phyloP scores from a whole-genome alignment of 2,888 invertebrate genomes.

The Dromius quadrimaculatus region DNA sequence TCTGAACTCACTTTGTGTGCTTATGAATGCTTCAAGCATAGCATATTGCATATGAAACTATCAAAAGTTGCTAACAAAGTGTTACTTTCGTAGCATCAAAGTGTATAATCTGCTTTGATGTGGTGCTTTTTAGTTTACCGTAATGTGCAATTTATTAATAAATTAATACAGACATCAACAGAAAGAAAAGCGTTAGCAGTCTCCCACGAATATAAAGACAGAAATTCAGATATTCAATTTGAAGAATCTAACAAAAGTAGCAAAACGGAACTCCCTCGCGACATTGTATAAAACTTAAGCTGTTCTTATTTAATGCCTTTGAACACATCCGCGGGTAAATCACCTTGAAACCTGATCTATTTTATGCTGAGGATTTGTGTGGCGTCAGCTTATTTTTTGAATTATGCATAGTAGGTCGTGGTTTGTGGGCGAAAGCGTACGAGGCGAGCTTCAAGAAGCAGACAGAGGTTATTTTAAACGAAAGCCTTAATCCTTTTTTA shows the following conservation, averaged over 20 bases:
- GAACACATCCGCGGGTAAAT: conserved; percentile 52
- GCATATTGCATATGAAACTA: no score
- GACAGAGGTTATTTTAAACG: conserved; percentile 28
- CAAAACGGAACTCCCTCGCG: conserved; percentile 30
- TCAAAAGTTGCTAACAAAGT: no score
- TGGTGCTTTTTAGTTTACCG: no score
- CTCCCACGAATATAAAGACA: no score
- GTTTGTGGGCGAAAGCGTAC: conserved; percentile 21
- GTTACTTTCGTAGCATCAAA: no score
- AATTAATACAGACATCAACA: no score
- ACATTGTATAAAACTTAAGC: no score
- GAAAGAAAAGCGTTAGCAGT: no score
- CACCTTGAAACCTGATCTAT: conserved; percentile 38
- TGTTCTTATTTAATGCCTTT: conserved; percentile 52
- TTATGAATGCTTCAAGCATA: no score
- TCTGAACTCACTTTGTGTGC: no score
- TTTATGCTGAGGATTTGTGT: conserved; percentile 49
- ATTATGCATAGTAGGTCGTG: conserved; percentile 50
- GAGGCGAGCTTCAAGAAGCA: conserved; percentile 21
- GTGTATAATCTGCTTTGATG: no score
- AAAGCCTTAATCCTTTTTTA: conserved; percentile 37
- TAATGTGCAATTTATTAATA: no score
- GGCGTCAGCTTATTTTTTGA: conserved; percentile 53
- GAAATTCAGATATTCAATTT: conserved; percentile 23
- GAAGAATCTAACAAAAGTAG: conserved; percentile 6